These are phyloP conservation scores for Cyclophora albipunctata DNA, from an alignment of 2,888 invertebrate genomes.

Conservation along the genomic window DNA sequence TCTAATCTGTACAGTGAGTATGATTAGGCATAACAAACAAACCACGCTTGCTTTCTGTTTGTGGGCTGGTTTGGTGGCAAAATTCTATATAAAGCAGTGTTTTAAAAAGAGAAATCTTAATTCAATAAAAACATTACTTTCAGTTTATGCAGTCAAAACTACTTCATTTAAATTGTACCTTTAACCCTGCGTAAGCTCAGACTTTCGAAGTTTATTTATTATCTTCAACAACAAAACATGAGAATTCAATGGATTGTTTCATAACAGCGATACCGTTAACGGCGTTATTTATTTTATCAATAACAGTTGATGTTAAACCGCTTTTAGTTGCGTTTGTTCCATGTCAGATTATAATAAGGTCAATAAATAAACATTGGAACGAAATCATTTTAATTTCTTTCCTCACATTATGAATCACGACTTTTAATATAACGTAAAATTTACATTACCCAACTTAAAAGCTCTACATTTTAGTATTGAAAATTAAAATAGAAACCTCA, in stretches of 20 bases:
- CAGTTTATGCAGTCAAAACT: too few species aligned
- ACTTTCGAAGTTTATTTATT: slow-evolving; percentile 23
- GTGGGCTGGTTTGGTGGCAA: too few species aligned
- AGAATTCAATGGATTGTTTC: slow-evolving; percentile 27
- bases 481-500: slow-evolving; percentile 15
- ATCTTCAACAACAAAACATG: slow-evolving; percentile 21
- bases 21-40: too few species aligned
- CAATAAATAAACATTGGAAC: not conserved
- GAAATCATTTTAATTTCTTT: not conserved
- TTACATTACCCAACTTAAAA: too few species aligned
- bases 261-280: slow-evolving; percentile 24
- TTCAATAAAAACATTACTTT: too few species aligned
- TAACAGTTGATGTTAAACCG: slow-evolving; percentile 9
- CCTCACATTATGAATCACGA: too few species aligned
- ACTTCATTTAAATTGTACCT: too few species aligned
- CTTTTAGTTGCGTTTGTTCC: slow-evolving; percentile 11
- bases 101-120: too few species aligned
- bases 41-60: too few species aligned
- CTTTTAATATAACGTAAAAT: too few species aligned
- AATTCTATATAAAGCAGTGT: too few species aligned
- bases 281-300: slow-evolving; percentile 22
- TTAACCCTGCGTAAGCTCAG: slow-evolving; percentile 9
- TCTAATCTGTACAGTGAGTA: too few species aligned
- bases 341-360: slow-evolving; percentile 14
- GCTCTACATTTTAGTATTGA: slow-evolving; percentile 8